Evolutionary conservation across 2,888 invertebrate species (phyloP).

Genomic region (Agrochola lychnidis): DNA sequence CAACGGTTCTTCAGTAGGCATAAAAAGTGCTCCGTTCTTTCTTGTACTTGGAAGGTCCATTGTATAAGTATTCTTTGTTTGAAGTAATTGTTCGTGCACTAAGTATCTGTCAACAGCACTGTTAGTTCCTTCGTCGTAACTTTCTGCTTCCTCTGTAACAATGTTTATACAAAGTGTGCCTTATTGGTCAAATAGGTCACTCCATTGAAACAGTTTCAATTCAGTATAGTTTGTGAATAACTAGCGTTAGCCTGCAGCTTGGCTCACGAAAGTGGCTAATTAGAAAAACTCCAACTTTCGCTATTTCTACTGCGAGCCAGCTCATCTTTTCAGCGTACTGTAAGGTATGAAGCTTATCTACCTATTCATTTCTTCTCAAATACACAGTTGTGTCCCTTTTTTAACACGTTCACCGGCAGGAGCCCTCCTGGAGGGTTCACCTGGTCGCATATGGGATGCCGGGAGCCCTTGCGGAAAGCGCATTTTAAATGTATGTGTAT

Average conservation of each 20-base stretch:
- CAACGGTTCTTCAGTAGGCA: not conserved
- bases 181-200: constrained; percentile 11
- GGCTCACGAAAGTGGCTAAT: constrained; percentile 1
- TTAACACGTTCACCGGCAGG: not conserved
- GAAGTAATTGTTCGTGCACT: constrained; percentile 4
- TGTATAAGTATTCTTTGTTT: constrained; percentile 4
- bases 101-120: not conserved
- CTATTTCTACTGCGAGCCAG: not conserved
- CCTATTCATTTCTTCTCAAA: not conserved
- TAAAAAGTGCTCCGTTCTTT: not conserved
- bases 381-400: not conserved
- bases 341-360: not conserved
- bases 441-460: no score
- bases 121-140: constrained; percentile 19
- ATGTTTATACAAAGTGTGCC: constrained; percentile 1
- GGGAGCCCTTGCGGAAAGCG: no score
- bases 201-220: constrained; percentile 9
- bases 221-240: constrained; percentile 5
- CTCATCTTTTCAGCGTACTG: not conserved
- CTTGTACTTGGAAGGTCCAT: constrained; percentile 1
- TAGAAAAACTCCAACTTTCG: not conserved
- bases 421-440: no score
- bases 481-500: no score
- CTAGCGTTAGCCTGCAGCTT: not conserved
- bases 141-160: constrained; percentile 23